phyloP scores from a whole-genome alignment of 2,113 vertebrate species.

The Notechis scutatus region DNA sequence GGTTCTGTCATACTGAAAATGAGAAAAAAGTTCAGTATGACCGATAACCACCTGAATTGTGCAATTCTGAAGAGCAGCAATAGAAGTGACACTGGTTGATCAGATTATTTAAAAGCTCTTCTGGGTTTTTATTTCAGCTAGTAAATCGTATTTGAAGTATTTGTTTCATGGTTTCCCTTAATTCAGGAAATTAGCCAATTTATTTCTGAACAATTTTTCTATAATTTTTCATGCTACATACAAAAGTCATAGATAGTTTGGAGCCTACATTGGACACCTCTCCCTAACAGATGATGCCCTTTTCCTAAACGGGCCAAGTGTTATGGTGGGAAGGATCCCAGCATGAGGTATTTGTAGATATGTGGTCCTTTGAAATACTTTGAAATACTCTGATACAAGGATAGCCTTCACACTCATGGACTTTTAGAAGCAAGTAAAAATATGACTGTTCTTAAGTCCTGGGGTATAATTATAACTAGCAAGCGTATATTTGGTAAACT shows the following conservation, averaged over 20 bases:
- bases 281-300: neutral
- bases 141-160: neutral
- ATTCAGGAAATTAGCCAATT: constrained; percentile 34
- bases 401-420: neutral
- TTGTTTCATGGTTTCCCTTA: constrained; percentile 15
- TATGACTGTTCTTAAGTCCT: neutral
- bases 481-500: neutral
- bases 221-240: constrained; percentile 36
- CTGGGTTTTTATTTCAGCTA: neutral
- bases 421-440: neutral
- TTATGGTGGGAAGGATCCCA: neutral
- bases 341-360: neutral
- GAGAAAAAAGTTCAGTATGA: neutral
- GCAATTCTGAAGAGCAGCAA: neutral
- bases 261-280: neutral
- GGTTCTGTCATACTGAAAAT: neutral
- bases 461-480: neutral
- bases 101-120: neutral
- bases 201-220: constrained; percentile 39
- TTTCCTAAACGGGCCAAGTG: neutral
- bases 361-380: neutral
- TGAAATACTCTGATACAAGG: neutral
- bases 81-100: neutral
- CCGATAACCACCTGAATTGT: neutral
- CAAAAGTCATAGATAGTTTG: neutral